Evolutionary conservation across 1,140 invertebrate species (phyloP).

Genomic region (Pentalonia nigronervosa): DNA sequence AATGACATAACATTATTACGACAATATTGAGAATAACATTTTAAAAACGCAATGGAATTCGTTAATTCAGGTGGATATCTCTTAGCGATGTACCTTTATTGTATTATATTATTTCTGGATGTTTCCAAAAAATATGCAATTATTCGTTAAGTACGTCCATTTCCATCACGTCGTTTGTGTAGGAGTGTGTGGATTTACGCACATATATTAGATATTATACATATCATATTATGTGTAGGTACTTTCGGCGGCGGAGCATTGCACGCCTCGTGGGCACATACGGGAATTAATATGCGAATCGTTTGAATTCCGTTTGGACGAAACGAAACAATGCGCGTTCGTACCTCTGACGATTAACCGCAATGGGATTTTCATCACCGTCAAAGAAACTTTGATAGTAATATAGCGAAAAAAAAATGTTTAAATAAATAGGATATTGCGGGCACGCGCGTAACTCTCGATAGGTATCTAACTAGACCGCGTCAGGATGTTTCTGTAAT

Average conservation of each 20-base stretch:
- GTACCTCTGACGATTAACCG: not conserved
- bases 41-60: not conserved
- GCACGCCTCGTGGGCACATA: not conserved
- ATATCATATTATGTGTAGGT: not conserved
- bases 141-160: not conserved
- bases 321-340: not conserved
- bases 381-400: not conserved
- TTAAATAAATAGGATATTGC: not conserved
- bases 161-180: not conserved
- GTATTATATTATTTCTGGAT: not conserved
- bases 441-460: not conserved
- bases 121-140: not conserved
- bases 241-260: not conserved
- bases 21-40: not conserved
- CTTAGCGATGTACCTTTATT: not conserved
- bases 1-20: not conserved
- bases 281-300: not conserved
- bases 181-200: not conserved
- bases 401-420: not conserved
- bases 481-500: not conserved
- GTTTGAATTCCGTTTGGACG: not conserved
- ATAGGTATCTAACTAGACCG: not conserved
- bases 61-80: not conserved
- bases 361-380: not conserved
- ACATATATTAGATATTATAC: not conserved